A percentile compares a stretch with the other conserved stretches of the same genome.
phyloP scores from a whole-genome alignment of 1,140 invertebrate genomes.

The Bombus affinis region DNA sequence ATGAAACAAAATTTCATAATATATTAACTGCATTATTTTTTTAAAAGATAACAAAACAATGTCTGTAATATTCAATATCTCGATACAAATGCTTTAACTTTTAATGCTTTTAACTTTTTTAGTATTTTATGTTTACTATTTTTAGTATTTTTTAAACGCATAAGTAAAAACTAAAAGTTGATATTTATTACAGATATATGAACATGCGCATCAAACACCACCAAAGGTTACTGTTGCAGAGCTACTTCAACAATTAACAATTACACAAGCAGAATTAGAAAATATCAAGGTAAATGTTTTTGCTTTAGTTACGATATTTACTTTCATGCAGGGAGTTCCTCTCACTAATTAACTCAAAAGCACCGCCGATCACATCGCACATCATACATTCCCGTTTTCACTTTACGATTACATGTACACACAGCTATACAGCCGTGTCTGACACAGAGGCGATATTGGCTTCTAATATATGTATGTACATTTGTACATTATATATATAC shows the following conservation, averaged over 20 bases:
- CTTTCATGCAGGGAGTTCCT: neutral
- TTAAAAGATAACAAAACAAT: neutral
- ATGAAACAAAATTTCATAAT: neutral
- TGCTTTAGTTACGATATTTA: neutral
- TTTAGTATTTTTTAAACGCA: neutral
- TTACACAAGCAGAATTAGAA: slow-evolving; percentile 91
- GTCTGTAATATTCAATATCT: neutral
- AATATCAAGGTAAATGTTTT: slow-evolving; percentile 88
- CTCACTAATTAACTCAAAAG: neutral
- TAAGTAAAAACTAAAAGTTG: neutral
- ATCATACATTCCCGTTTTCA: neutral
- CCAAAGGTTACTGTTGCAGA: slow-evolving; percentile 89
- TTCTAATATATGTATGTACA: neutral
- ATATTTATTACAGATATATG: slow-evolving; percentile 83
- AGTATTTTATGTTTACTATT: neutral
- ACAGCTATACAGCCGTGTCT: neutral
- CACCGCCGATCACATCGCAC: neutral
- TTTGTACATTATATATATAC: neutral
- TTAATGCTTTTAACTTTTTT: neutral
- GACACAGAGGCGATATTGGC: neutral
- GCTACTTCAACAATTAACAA: slow-evolving; percentile 89
- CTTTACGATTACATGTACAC: neutral
- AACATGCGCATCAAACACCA: slow-evolving; percentile 84
- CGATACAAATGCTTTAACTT: neutral
- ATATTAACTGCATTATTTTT: neutral